Evolutionary conservation across 2,888 invertebrate genomes (phyloP), one percentile per base, ranked within the genome.

Genomic region (Eilema griseolum): DNA sequence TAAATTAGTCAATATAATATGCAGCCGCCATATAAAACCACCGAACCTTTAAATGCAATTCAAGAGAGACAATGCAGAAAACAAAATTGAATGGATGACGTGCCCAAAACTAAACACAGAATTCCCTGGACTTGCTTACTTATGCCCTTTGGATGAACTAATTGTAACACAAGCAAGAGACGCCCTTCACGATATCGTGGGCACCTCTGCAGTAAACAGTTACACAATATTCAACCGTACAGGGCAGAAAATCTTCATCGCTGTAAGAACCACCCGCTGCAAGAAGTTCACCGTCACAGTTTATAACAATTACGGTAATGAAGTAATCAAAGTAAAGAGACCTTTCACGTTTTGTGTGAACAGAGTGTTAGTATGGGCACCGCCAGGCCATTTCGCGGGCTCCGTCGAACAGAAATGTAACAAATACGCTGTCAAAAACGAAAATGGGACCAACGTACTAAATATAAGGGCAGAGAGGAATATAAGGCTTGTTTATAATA

Each of bases 221-320:
- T 93, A 88, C 78, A 93, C 92, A 3, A 88, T 93, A 8, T 91
- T 86, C 72, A 93, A 93, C 66, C 86, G 81, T 0, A 66, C 76
- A 59, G 89, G 90, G 0, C 86, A 93, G 41, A 93, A 93, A 70
- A 87, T 93, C 0, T 93, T 93, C 68, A 26, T 93, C 8, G 93
- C 90, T 0, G 85, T 89, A 0, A 79, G 86, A 52, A 79, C 83
- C 1, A 85, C 79, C 23, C 69, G 52, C 1, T 82, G 75, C 56
- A 81, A 66, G 16, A 83, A 80, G 33, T 88, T 88, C 68, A 67
- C 85, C 33, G 73, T 93, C 0, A 90, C 84, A 70, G 85, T 93
- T 16, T 93, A 83, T 73, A 93, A 93, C 62, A 71, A 78, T 37
- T 92, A 93, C 66, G 93, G 93, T 0, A 93, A 92, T 52, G 92